Conservation (phyloP, 2,797 vertebrate species). For the Choloepus didactylus region DNA sequence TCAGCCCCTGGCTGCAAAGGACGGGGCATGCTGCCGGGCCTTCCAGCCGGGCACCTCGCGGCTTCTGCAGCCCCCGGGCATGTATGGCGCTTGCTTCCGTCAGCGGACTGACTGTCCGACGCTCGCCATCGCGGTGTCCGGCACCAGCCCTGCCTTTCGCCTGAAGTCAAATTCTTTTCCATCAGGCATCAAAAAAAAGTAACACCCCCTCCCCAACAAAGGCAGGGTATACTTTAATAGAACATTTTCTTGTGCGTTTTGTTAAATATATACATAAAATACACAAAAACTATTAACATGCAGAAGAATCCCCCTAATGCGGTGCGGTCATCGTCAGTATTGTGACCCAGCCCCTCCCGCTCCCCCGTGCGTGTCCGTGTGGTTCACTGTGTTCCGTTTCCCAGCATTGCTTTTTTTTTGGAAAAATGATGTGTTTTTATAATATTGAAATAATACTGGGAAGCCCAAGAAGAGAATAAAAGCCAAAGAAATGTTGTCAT, state of each 20-base stretch:
- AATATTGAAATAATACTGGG: background rate
- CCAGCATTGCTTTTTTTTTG: background rate
- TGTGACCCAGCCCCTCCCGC: background rate
- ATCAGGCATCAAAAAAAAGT: background rate
- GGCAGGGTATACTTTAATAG: background rate
- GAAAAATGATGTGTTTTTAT: background rate
- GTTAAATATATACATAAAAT: background rate
- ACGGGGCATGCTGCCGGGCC: too few relatives aligned
- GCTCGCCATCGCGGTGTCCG: too few relatives aligned
- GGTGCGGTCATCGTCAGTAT: background rate
- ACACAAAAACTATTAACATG: background rate
- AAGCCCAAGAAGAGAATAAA: background rate
- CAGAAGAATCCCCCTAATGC: background rate
- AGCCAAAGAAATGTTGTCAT: too few relatives aligned
- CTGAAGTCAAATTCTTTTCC: background rate
- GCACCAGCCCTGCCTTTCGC: background rate
- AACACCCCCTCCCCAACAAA: too few relatives aligned
- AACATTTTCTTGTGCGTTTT: background rate
- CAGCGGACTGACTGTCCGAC: too few relatives aligned
- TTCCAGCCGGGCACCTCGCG: too few relatives aligned
- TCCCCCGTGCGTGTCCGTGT: background rate
- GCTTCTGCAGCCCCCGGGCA: too few relatives aligned
- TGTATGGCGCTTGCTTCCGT: too few relatives aligned
- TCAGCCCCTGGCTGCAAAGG: background rate
- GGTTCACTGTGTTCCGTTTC: background rate